Conservation (phyloP, 2,113 vertebrate species). For the Siniperca knerii region DNA sequence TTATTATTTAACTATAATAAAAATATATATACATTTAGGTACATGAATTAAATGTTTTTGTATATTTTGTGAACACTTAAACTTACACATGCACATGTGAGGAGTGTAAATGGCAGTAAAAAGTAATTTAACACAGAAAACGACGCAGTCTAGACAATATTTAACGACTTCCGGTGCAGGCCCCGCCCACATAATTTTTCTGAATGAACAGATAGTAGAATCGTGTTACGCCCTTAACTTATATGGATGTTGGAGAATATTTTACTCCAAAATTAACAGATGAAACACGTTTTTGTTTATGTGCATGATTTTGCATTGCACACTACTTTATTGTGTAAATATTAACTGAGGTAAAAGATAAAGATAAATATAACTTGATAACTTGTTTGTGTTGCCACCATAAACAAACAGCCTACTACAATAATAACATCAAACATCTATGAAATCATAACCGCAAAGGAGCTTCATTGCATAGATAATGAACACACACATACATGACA, state of each 20-base stretch:
- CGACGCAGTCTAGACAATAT: not conserved
- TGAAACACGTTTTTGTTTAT: not conserved
- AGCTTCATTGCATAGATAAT: not conserved
- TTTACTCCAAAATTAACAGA: not conserved
- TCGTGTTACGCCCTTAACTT: not conserved
- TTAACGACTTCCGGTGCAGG: not conserved
- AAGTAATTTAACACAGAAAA: not conserved
- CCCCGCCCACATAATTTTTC: not conserved
- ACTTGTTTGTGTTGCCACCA: not conserved
- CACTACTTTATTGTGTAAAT: not conserved
- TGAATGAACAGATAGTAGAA: not conserved
- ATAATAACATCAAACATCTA: not conserved
- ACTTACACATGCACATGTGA: not conserved
- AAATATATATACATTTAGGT: too few species aligned
- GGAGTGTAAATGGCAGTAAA: not conserved
- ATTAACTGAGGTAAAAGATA: not conserved
- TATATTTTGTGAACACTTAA: not conserved
- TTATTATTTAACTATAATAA: not conserved
- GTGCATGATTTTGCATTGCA: not conserved
- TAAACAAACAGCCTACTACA: not conserved
- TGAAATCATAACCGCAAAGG: not conserved
- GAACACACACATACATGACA: conserved; percentile 12
- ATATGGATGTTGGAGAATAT: not conserved
- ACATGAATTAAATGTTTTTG: not conserved
- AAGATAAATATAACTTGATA: not conserved